Conservation (phyloP, 2,113 vertebrate genomes). For the Gymnarchus niloticus region DNA sequence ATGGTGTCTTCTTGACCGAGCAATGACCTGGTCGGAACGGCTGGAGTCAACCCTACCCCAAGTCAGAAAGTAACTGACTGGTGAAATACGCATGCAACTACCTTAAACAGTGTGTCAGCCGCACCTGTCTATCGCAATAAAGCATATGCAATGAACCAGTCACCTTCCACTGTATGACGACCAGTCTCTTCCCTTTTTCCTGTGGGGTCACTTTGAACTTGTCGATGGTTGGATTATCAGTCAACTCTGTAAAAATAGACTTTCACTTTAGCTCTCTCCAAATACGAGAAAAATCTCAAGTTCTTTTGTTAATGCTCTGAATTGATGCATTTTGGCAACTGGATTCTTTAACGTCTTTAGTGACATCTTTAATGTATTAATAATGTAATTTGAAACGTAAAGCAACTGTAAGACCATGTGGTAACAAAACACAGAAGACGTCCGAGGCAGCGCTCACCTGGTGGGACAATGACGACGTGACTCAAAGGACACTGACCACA, state of each 20-base stretch:
- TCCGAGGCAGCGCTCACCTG: constrained; percentile 41
- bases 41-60: not conserved
- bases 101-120: not conserved
- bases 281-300: not conserved
- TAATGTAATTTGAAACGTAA: not conserved
- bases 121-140: not conserved
- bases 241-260: constrained; percentile 53
- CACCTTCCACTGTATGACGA: constrained; percentile 43
- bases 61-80: not conserved
- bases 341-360: not conserved
- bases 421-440: not conserved
- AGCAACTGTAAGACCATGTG: not conserved
- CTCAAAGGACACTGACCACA: constrained; percentile 52
- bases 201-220: not conserved
- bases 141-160: not conserved
- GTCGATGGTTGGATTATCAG: constrained; percentile 35
- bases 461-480: constrained; percentile 37
- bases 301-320: not conserved
- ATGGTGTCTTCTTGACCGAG: too few relatives aligned
- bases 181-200: constrained; percentile 28
- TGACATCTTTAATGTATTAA: not conserved
- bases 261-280: too few relatives aligned
- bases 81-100: not conserved
- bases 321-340: not conserved
- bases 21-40: not conserved